Base-by-base conservation (phyloP, 2,113 vertebrate genomes). In the Onychorhynchus coronatus region DNA sequence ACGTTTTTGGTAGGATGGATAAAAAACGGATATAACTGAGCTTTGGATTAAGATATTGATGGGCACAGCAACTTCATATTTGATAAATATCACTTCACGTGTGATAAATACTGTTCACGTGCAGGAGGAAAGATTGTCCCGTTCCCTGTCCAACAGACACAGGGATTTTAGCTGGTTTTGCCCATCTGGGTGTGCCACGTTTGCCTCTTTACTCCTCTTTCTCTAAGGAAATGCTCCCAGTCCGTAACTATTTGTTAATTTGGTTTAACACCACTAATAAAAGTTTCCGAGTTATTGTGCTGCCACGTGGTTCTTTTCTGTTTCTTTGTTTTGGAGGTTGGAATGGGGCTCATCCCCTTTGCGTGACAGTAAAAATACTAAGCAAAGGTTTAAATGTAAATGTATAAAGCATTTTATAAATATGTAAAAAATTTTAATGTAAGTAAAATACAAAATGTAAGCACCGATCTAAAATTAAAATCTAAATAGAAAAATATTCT, bases 161-260 rank as follows among this genome's bases (percentile, higher is more conserved):
- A 3, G 65, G 12, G 21, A 2, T 42, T 58, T 56, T 7, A 22
- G 63, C n/a, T 80, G 59, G 8, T 15, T 53, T 65, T 2, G 8
- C 14, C 2, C n/a, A 7, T 12, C 39, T 16, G 31, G 8, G 1
- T n/a, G 12, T 33, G 2, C 62, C 42, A 9, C 7, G 0, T 35
- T 28, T 53, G 28, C 14, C 15, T 39, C 12, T 53, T 37, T 1
- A 0, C 66, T 70, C 30, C 33, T 66, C 14, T 31, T 56, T 14
- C 7, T 2, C 3, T 23, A 18, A 62, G 46, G 74, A 65, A 82
- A 7, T 22, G 11, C 24, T 81, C 9, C 27, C 10, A 5, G 3
- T 27, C n/a, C 33, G 25, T 41, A 21, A 25, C 59, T 41, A 31
- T 15, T 22, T 12, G 39, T 84, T 79, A 3, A 30, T 66, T 72